phyloP scores from a whole-genome alignment of 2,113 vertebrate genomes.

The Panurus biarmicus region DNA sequence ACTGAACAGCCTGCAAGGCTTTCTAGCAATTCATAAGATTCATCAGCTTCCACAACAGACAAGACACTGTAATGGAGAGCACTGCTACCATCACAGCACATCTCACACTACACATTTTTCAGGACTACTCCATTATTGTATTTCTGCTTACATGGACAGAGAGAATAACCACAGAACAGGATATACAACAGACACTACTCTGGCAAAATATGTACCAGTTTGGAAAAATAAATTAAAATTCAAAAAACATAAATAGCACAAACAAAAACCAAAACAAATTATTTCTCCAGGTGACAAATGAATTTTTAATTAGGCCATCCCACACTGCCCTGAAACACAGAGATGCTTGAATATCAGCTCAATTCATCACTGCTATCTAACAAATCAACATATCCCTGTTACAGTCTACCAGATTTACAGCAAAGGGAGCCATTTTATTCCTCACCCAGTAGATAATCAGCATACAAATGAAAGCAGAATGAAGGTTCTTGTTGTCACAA shows the following conservation, averaged over 20 bases:
- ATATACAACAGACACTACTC: neutral
- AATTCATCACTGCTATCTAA: neutral
- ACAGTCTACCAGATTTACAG: neutral
- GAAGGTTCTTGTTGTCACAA: neutral
- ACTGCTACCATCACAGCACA: neutral
- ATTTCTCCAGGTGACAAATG: neutral
- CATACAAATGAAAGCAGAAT: neutral
- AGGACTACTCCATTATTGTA: neutral
- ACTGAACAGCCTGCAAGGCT: neutral
- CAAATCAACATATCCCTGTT: neutral
- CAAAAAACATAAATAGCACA: neutral
- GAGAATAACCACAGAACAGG: neutral
- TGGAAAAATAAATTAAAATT: neutral
- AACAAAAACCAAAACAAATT: neutral
- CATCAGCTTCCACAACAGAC: neutral
- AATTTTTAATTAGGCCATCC: neutral
- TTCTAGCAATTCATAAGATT: neutral
- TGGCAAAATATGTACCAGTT: neutral
- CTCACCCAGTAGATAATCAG: neutral
- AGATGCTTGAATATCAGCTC: neutral
- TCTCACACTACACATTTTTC: neutral
- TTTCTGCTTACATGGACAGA: neutral
- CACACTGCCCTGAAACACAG: neutral
- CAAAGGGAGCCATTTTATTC: neutral
- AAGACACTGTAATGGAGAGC: neutral